Base-by-base conservation (phyloP, 2,888 invertebrate genomes). In the Acholoe squamosa region DNA sequence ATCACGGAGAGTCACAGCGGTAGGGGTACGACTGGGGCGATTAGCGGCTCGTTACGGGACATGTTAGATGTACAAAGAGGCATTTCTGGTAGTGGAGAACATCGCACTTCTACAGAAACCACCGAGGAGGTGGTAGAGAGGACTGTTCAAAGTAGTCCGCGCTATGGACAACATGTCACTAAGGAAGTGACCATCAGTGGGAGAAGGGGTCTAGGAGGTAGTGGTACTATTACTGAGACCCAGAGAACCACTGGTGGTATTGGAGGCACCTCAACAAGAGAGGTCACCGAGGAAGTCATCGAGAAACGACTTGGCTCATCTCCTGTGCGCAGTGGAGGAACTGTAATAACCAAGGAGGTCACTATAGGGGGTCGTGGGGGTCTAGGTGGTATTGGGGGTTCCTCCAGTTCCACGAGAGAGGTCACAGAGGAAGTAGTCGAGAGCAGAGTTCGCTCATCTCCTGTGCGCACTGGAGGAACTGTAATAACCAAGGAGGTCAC, bases 371-470 rank as follows among this genome's bases (percentile, higher is more conserved):
- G 86, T 10, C 52, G 54, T 16, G 3, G 10, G 16, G 28, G 86
- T 28, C 84, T 84, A 28, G 89, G 89, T 16, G 14, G 28, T 28
- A 7, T 16, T 7, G 43, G 43, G 43, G 43, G 43, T 43, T 7
- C 5, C 3, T 31, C 76, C 31, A 43, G 84, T 28, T n/a, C 86
- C 56, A 76, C 89, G 28, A 67, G 51, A 67, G 34, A n/a, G 28
- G 71, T 89, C 43, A 86, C 71, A 52, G 71, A 89, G 71, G 84
- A 61, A 89, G 89, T 77, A 28, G 89, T 51, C 25, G 89, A 52
- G 33, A 28, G 33, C 10, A 5, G 31, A 34, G 33, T 67, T 25
- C 28, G 28, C 34, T 61, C 89, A 22, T n/a, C 61, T 10, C 61
- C 33, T 5, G 89, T 22, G 0, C 34, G 16, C 12, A 89, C n/a